These are phyloP conservation scores for Megaptera novaeangliae DNA, from an alignment of 2,113 vertebrate species.

Conservation along the genomic window DNA sequence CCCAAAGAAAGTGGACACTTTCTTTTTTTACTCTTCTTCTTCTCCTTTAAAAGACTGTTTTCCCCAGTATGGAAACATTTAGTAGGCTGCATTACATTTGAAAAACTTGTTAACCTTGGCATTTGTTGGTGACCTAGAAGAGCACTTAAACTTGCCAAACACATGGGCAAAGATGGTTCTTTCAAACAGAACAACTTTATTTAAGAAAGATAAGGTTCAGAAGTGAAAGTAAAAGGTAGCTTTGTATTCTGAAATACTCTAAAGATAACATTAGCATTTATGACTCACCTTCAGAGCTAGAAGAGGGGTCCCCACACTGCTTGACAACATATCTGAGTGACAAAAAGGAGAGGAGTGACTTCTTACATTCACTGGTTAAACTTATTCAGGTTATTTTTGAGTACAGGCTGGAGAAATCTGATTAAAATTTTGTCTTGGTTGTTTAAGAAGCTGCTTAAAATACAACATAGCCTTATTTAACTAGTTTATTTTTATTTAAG, in stretches of 20 bases:
- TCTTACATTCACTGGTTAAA: not conserved
- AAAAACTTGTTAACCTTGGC: slow-evolving; percentile 10
- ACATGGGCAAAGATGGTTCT: not conserved
- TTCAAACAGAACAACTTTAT: slow-evolving; percentile 14
- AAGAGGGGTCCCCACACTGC: not conserved
- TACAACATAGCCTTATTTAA: not conserved
- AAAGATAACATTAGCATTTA: not conserved
- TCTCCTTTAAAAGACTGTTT: not conserved
- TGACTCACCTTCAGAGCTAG: not conserved
- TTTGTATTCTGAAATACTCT: not conserved
- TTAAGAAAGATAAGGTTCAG: not conserved
- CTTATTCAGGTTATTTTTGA: not conserved
- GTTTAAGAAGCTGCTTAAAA: not conserved
- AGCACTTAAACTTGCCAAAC: not conserved
- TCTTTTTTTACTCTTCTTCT: not conserved
- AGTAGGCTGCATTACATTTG: not conserved
- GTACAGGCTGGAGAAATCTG: not conserved
- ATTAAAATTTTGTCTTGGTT: not conserved
- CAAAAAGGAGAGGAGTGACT: not conserved
- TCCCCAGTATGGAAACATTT: not conserved
- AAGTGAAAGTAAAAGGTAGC: not conserved
- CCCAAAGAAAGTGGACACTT: not conserved
- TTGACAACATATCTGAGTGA: not conserved
- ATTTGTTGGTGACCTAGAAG: slow-evolving; percentile 8
- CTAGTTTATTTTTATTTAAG: slow-evolving; percentile 29